phyloP scores from a whole-genome alignment of 2,797 vertebrate genomes.

The Platalea minor region DNA sequence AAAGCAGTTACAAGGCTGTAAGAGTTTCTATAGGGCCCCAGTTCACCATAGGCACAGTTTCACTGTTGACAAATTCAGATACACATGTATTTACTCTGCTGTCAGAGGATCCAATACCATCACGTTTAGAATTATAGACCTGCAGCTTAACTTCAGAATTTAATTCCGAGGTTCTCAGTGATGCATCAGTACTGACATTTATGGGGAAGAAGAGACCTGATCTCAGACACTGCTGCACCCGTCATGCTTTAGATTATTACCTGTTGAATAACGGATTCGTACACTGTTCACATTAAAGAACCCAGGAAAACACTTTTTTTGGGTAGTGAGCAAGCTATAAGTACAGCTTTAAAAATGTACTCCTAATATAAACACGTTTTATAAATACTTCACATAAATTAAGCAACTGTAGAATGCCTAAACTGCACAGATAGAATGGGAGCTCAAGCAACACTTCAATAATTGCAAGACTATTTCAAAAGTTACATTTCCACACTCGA shows the following conservation, averaged over 20 bases:
- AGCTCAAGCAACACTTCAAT: neutral
- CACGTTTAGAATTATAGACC: neutral
- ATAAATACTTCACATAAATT: neutral
- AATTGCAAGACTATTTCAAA: neutral
- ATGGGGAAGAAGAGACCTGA: neutral
- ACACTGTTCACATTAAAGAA: neutral
- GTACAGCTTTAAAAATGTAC: neutral
- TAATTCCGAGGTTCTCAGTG: neutral
- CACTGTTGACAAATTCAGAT: neutral
- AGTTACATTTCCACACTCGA: neutral
- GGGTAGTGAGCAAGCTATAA: neutral
- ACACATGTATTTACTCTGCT: neutral
- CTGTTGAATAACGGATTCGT: neutral
- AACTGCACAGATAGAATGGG: neutral
- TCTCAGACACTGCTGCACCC: neutral
- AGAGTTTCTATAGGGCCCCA: neutral
- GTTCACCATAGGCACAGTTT: neutral
- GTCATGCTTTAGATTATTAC: neutral
- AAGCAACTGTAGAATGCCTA: neutral
- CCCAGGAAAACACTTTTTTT: neutral
- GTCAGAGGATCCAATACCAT: neutral
- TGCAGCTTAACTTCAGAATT: neutral
- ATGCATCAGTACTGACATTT: neutral
- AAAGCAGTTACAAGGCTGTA: neutral
- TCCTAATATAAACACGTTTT: neutral